Percentiles rank a stretch among this genome's conserved stretches.
phyloP scores from a whole-genome alignment of 2,888 invertebrate genomes.

The Taphrorychus bicolor region DNA sequence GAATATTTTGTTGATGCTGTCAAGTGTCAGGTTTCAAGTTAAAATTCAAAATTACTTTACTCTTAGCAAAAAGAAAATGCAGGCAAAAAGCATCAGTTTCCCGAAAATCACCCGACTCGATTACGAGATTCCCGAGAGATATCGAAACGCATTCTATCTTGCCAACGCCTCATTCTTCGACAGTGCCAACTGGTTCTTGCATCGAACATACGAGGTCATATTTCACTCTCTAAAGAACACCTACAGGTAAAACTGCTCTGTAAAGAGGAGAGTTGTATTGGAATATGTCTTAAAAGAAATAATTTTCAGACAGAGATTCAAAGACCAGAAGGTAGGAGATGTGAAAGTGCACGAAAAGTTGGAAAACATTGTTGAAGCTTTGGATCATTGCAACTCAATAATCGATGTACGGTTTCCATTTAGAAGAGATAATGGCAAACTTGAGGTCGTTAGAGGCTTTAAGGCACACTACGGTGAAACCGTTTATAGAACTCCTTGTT shows the following conservation, averaged over 20 bases:
- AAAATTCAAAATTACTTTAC: too few species aligned
- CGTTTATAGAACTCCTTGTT: constrained; percentile 46
- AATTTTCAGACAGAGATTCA: constrained; percentile 12
- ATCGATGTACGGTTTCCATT: constrained; percentile 55
- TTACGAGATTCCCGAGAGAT: constrained; percentile 55
- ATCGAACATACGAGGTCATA: constrained; percentile 52
- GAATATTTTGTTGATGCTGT: too few species aligned
- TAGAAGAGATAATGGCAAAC: constrained; percentile 48
- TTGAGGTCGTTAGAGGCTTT: constrained; percentile 53
- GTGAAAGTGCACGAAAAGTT: constrained; percentile 42
- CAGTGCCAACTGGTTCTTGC: constrained; percentile 55
- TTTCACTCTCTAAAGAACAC: constrained; percentile 51
- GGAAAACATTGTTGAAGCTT: constrained; percentile 47
- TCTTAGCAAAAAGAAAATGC: too few species aligned
- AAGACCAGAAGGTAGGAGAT: constrained; percentile 12
- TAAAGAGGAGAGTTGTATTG: neutral
- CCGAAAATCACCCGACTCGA: constrained; percentile 27
- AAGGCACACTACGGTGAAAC: constrained; percentile 53
- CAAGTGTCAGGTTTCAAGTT: too few species aligned
- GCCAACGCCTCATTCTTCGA: constrained; percentile 57
- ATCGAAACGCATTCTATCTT: constrained; percentile 54
- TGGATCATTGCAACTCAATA: constrained; percentile 54
- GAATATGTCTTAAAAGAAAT: neutral
- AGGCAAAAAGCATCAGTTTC: too few species aligned
- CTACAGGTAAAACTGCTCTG: constrained; percentile 34